Percentiles rank a stretch among this genome's conserved stretches.
These are phyloP conservation scores for Megathymus violae DNA, from an alignment of 1,140 invertebrate species.

Conservation along the genomic window DNA sequence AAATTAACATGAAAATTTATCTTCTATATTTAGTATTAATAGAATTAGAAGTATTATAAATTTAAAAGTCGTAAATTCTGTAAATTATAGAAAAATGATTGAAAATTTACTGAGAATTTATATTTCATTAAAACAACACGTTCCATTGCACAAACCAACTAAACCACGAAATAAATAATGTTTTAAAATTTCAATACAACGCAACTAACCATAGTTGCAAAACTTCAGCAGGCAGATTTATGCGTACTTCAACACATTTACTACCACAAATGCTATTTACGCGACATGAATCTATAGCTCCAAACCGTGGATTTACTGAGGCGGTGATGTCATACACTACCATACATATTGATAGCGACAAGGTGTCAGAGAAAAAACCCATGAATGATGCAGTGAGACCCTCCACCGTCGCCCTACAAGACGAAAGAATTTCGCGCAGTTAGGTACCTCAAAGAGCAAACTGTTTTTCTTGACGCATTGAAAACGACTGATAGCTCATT, in stretches of 20 bases:
- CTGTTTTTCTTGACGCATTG: constrained; percentile 61
- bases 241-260: background rate
- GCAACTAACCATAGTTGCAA: too few species aligned
- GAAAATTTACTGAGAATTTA: too few species aligned
- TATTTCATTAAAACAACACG: too few species aligned
- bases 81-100: too few species aligned
- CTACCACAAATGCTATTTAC: constrained; percentile 3
- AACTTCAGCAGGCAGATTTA: background rate
- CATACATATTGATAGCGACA: constrained; percentile 76
- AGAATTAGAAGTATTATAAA: too few species aligned
- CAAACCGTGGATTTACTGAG: constrained; percentile 23
- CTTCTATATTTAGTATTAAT: too few species aligned
- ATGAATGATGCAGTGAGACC: constrained; percentile 81
- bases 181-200: too few species aligned
- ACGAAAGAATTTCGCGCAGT: constrained; percentile 75
- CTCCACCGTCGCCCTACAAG: constrained; percentile 67
- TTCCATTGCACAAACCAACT: too few species aligned
- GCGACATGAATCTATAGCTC: background rate
- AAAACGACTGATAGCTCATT: constrained; percentile 73
- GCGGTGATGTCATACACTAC: constrained; percentile 53
- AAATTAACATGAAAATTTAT: too few species aligned
- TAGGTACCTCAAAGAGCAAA: constrained; percentile 62
- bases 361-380: constrained; percentile 75
- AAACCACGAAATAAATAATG: too few species aligned
- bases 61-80: too few species aligned